A percentile compares a stretch with the other conserved stretches of the same genome.
phyloP scores from a whole-genome alignment of 2,888 invertebrate species.

The Limenitis camilla region DNA sequence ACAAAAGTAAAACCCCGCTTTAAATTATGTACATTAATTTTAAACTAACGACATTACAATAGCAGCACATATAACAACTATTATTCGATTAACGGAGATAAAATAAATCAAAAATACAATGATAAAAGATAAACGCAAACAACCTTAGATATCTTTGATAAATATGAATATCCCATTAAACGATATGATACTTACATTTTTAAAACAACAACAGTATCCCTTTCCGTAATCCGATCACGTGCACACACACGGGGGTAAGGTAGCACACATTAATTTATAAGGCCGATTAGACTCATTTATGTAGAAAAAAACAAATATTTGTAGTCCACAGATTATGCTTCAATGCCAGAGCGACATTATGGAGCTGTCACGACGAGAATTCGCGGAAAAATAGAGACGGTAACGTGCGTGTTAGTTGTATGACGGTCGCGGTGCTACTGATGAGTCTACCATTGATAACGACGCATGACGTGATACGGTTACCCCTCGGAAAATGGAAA shows the following conservation, averaged over 20 bases:
- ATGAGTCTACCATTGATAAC: conserved; percentile 57
- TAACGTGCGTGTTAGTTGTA: conserved; percentile 47
- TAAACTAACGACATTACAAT: too few relatives aligned
- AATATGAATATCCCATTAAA: not conserved
- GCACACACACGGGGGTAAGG: conserved; percentile 41
- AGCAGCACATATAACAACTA: too few relatives aligned
- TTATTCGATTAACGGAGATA: conserved; percentile 2
- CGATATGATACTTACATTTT: conserved; percentile 48
- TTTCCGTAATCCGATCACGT: conserved; percentile 64
- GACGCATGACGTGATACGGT: conserved; percentile 42
- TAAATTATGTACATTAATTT: not conserved
- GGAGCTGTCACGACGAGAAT: conserved; percentile 8
- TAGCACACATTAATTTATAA: conserved; percentile 56
- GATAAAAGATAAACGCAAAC: conserved; percentile 49
- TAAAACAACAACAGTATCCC: conserved; percentile 48
- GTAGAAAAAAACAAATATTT: conserved; percentile 11
- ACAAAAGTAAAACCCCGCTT: too few relatives aligned
- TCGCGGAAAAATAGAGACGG: conserved; percentile 41
- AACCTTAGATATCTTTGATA: too few relatives aligned
- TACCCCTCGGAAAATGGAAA: conserved; percentile 53
- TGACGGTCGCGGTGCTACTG: conserved; percentile 53
- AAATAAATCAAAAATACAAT: conserved; percentile 23
- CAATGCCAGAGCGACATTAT: not conserved
- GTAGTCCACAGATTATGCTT: conserved; percentile 4
- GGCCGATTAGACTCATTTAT: conserved; percentile 33